A percentile compares a stretch with the other conserved stretches of the same genome.
Evolutionary conservation across 2,113 vertebrate species (phyloP).

Genomic region (Coptodon bakossiorum): DNA sequence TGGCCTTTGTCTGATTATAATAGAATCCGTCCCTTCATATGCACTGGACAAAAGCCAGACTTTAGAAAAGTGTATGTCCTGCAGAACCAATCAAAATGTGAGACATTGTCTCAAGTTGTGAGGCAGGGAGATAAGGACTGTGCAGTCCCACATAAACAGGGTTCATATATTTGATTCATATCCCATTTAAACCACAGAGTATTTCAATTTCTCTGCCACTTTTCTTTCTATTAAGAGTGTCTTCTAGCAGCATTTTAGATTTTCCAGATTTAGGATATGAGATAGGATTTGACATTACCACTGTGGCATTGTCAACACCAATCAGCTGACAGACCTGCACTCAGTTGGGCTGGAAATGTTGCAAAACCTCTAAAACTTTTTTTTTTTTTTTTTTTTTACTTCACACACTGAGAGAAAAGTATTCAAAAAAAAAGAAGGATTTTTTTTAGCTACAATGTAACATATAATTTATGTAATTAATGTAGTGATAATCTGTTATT

Average conservation of each 20-base stretch:
- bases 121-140: not conserved
- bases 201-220: not conserved
- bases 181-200: not conserved
- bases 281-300: not conserved
- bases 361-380: not conserved
- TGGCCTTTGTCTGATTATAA: not conserved
- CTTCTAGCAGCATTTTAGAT: not conserved
- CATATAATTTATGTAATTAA: not conserved
- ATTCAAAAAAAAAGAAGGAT: too few species aligned
- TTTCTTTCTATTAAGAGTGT: not conserved
- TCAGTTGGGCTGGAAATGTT: not conserved
- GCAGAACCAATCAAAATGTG: not conserved
- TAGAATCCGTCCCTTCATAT: not conserved
- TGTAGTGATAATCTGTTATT: not conserved
- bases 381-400: not conserved
- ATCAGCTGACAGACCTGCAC: slow-evolving; percentile 12
- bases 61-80: not conserved
- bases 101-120: not conserved
- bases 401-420: not conserved
- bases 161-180: not conserved
- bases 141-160: not conserved
- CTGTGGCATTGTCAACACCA: not conserved
- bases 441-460: not conserved
- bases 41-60: not conserved
- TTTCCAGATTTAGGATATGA: not conserved